Evolutionary conservation across 2,797 vertebrate genomes (phyloP).

Genomic region (Melanotaenia maccullochi): DNA sequence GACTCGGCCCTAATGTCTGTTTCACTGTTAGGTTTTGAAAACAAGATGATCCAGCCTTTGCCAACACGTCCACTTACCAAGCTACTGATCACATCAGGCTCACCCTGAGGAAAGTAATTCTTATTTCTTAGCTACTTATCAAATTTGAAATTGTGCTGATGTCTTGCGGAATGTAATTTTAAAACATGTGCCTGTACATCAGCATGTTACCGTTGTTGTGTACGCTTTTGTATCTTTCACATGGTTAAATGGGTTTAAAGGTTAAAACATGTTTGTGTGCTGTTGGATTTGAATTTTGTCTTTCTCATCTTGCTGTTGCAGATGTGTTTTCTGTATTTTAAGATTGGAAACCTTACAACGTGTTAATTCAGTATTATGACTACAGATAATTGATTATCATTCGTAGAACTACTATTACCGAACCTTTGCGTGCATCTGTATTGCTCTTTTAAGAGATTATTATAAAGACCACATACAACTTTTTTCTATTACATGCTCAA

Average conservation of each 20-base stretch:
- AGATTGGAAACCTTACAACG: background rate
- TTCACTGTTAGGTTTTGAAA: slow-evolving; percentile 51
- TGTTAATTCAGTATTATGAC: slow-evolving; percentile 5
- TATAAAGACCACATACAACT: slow-evolving; percentile 30
- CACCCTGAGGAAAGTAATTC: background rate
- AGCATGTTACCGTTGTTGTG: background rate
- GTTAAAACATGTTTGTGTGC: slow-evolving; percentile 8
- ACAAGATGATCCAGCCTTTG: slow-evolving; percentile 44
- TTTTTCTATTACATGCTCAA: slow-evolving; percentile 5
- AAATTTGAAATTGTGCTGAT: background rate
- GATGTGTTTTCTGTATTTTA: slow-evolving; percentile 7
- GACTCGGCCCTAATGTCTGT: slow-evolving; percentile 53
- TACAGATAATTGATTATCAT: slow-evolving; percentile 1
- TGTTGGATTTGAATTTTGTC: background rate
- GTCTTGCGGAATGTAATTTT: background rate
- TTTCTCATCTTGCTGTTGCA: slow-evolving; percentile 21
- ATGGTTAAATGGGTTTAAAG: slow-evolving; percentile 33
- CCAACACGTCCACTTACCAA: slow-evolving; percentile 27
- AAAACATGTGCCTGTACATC: background rate
- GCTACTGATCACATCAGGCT: slow-evolving; percentile 14
- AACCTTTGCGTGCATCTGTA: slow-evolving; percentile 16
- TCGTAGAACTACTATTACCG: slow-evolving; percentile 4
- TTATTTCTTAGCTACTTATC: background rate
- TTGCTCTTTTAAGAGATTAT: slow-evolving; percentile 40
- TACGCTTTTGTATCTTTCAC: slow-evolving; percentile 1